These are phyloP conservation scores for Amia ocellicauda DNA, from an alignment of 2,113 vertebrate genomes.

Conservation along the genomic window DNA sequence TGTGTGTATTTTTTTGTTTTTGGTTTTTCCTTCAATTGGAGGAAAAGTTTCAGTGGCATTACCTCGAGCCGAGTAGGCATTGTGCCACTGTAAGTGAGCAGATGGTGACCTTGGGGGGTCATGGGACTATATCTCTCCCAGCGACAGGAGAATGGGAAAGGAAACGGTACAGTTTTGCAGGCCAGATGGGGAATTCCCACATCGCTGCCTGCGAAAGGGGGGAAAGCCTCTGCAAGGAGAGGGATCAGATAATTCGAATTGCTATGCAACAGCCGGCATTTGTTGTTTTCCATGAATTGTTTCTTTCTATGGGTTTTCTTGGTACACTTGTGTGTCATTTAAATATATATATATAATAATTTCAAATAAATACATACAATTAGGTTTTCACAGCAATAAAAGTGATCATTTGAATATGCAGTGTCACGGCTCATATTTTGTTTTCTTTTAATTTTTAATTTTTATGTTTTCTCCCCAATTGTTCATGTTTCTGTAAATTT, in stretches of 20 bases:
- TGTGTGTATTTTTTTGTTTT: too few species aligned
- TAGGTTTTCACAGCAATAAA: too few species aligned
- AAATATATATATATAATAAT: not conserved
- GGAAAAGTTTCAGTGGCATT: constrained; percentile 64
- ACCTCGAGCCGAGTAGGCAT: constrained; percentile 65
- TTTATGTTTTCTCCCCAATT: too few species aligned
- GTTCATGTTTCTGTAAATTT: too few species aligned
- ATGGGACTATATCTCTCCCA: constrained; percentile 68
- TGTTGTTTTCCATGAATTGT: too few species aligned
- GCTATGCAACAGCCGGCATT: too few species aligned
- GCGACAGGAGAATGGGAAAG: constrained; percentile 56
- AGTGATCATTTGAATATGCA: too few species aligned
- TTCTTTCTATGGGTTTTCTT: too few species aligned
- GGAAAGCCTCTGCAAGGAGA: constrained; percentile 39
- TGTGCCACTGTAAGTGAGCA: constrained; percentile 70
- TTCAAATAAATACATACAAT: too few species aligned
- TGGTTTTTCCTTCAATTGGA: constrained; percentile 55
- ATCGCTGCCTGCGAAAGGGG: constrained; percentile 42
- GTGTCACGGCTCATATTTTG: too few species aligned
- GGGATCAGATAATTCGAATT: not conserved
- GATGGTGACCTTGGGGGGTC: constrained; percentile 71
- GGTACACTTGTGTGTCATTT: not conserved
- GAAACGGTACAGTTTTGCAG: constrained; percentile 60
- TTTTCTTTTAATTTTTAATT: too few species aligned
- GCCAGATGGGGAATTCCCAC: constrained; percentile 62